Conservation (phyloP, 2,888 invertebrate genomes). For the Yponomeuta evonymella region DNA sequence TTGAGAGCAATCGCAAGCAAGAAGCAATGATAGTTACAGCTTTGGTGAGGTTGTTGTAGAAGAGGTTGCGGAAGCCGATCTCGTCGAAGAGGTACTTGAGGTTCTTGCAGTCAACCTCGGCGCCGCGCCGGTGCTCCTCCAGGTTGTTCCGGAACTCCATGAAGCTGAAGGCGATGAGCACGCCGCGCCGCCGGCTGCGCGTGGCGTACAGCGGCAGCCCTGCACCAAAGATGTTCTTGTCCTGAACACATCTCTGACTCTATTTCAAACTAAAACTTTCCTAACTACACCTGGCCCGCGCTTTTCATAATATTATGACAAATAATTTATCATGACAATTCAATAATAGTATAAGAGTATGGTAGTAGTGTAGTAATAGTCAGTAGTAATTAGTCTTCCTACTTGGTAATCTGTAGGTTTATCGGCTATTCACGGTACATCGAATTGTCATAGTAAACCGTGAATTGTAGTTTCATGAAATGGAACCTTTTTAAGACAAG, state of each 20-base stretch:
- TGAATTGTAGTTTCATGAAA: too few species aligned
- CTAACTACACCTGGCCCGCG: not conserved
- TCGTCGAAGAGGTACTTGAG: conserved; percentile 76
- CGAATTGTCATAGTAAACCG: too few species aligned
- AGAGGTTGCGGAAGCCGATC: conserved; percentile 72
- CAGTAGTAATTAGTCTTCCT: too few species aligned
- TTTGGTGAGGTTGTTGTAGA: conserved; percentile 55
- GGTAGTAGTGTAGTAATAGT: too few species aligned
- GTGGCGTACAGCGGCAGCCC: conserved; percentile 67
- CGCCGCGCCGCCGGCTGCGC: conserved; percentile 73
- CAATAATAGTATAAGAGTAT: too few species aligned
- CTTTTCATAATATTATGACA: too few species aligned
- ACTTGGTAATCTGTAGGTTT: too few species aligned
- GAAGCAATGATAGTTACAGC: not conserved
- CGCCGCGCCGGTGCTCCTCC: conserved; percentile 69
- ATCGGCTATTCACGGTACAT: too few species aligned
- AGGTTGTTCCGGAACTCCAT: conserved; percentile 63
- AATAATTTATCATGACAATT: too few species aligned
- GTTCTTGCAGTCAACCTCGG: conserved; percentile 75
- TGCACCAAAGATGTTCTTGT: conserved; percentile 24
- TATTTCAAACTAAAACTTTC: too few species aligned
- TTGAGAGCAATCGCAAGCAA: too few species aligned
- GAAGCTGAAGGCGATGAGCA: conserved; percentile 78
- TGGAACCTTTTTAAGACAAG: too few species aligned
- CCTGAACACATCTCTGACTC: not conserved